Percentiles rank a stretch among this genome's conserved stretches.
These are phyloP conservation scores for Probaryconus sp. DNA, from an alignment of 1,140 invertebrate species.

Conservation along the genomic window DNA sequence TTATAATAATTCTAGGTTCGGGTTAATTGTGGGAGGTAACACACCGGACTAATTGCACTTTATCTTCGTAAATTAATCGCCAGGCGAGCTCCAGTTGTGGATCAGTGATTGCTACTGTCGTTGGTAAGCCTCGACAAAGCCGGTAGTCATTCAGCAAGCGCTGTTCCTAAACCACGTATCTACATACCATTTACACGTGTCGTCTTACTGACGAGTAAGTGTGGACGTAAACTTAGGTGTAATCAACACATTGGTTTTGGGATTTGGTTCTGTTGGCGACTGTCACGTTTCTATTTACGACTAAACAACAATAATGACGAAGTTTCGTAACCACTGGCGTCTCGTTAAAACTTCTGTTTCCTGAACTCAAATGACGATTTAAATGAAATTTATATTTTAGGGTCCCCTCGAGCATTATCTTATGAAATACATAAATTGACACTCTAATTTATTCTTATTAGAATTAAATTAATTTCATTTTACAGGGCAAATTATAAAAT, in stretches of 20 bases:
- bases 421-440: too few relatives aligned
- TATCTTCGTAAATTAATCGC: conserved; percentile 74
- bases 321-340: conserved; percentile 11
- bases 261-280: not conserved
- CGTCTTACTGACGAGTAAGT: conserved; percentile 49
- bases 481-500: too few relatives aligned
- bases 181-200: conserved; percentile 64
- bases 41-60: conserved; percentile 70
- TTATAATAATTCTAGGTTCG: conserved; percentile 54
- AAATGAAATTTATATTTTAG: too few relatives aligned
- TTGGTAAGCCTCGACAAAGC: conserved; percentile 59
- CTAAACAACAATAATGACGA: too few relatives aligned
- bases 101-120: conserved; percentile 66
- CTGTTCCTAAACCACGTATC: conserved; percentile 58
- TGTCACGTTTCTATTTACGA: not conserved
- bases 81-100: conserved; percentile 48
- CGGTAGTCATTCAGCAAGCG: conserved; percentile 62
- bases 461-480: too few relatives aligned
- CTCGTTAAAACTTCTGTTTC: conserved; percentile 23
- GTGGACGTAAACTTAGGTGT: conserved; percentile 37
- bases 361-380: too few relatives aligned
- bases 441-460: too few relatives aligned
- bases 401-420: too few relatives aligned
- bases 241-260: conserved; percentile 32
- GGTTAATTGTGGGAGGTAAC: conserved; percentile 68